These are phyloP conservation scores for Xestia xanthographa DNA, from an alignment of 2,888 invertebrate species.

Conservation along the genomic window DNA sequence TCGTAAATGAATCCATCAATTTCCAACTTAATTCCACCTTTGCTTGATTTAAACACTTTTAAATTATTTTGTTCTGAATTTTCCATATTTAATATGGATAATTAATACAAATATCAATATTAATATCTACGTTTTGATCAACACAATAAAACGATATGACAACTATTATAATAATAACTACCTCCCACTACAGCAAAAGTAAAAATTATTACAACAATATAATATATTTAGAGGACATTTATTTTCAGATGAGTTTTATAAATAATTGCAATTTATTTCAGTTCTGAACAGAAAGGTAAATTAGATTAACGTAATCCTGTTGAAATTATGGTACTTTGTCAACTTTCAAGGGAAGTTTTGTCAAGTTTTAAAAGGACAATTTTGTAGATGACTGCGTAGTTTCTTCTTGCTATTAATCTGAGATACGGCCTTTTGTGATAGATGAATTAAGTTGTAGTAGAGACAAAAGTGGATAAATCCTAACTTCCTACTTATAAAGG, in stretches of 20 bases:
- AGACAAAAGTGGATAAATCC: background rate
- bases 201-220: no score
- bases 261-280: slow-evolving; percentile 39
- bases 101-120: no score
- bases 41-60: slow-evolving; percentile 1
- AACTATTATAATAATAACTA: slow-evolving; percentile 5
- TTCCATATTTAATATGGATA: background rate
- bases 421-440: slow-evolving; percentile 40
- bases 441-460: slow-evolving; percentile 17
- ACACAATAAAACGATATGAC: background rate
- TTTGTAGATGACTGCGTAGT: slow-evolving; percentile 44
- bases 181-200: background rate
- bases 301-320: slow-evolving; percentile 33
- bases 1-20: slow-evolving; percentile 1
- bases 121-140: background rate
- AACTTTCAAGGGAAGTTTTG: slow-evolving; percentile 35
- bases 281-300: slow-evolving; percentile 28
- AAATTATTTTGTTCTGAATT: background rate
- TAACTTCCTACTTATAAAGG: no score
- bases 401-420: slow-evolving; percentile 42
- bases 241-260: background rate
- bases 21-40: slow-evolving; percentile 1
- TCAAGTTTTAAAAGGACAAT: slow-evolving; percentile 44
- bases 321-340: slow-evolving; percentile 49
- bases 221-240: background rate